Evolutionary conservation across 2,797 vertebrate species (phyloP).

Genomic region (Micropoecilia bifurca): DNA sequence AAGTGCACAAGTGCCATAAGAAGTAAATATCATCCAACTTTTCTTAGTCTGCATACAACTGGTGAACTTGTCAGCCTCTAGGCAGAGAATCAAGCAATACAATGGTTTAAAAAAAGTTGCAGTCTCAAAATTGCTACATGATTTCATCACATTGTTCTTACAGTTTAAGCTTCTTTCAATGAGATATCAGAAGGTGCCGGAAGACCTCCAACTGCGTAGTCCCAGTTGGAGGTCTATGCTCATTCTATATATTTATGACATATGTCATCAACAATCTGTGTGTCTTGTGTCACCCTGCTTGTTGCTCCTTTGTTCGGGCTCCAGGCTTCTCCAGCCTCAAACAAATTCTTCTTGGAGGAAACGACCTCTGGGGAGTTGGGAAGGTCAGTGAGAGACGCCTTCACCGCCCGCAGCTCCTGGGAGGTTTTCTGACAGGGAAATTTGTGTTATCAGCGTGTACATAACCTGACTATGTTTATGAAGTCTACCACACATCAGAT

Average conservation of each 20-base stretch:
- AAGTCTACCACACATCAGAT: no score
- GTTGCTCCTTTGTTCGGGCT: slow-evolving; percentile 60
- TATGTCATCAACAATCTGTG: background rate
- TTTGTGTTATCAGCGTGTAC: background rate
- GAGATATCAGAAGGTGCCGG: background rate
- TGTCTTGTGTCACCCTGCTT: slow-evolving; percentile 82
- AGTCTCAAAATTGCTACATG: background rate
- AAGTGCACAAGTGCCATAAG: background rate
- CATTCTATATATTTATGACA: background rate
- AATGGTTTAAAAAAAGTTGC: background rate
- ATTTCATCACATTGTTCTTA: background rate
- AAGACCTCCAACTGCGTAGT: background rate
- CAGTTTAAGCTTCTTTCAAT: background rate
- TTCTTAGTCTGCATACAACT: background rate
- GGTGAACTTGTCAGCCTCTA: background rate
- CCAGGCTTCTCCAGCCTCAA: slow-evolving; percentile 89
- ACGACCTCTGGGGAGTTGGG: slow-evolving; percentile 84
- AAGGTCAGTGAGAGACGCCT: slow-evolving; percentile 83
- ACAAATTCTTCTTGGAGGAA: slow-evolving; percentile 88
- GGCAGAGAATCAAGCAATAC: background rate
- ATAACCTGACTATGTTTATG: background rate
- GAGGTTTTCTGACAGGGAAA: slow-evolving; percentile 80
- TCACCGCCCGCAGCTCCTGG: slow-evolving; percentile 76
- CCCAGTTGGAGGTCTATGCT: background rate
- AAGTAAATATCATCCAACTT: background rate